Conservation (phyloP, 2,888 invertebrate genomes). For the Nipponacmea schrenckii region DNA sequence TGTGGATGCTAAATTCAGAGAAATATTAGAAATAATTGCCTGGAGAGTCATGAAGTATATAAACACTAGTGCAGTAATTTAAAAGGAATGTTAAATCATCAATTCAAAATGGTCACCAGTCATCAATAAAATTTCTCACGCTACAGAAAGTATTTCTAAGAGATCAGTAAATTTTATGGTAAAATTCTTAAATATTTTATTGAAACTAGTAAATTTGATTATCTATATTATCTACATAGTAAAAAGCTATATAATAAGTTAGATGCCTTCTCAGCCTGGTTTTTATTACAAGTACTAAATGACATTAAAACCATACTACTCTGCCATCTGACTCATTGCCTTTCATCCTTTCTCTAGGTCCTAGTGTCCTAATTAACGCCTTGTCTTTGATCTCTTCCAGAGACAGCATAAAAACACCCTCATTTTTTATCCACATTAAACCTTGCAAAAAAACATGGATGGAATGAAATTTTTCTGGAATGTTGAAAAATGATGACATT, state of each 20-base stretch:
- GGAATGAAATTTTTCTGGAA: no score
- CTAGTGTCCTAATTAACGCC: constrained; percentile 7
- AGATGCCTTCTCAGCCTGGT: constrained; percentile 4
- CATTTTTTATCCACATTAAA: not conserved
- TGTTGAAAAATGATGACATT: no score
- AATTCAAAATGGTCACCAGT: no score
- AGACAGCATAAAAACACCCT: constrained; percentile 2
- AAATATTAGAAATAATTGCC: no score
- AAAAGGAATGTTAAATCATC: no score
- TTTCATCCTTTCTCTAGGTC: constrained; percentile 2
- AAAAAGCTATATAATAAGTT: not conserved
- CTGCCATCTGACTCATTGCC: constrained; percentile 9
- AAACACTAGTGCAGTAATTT: no score
- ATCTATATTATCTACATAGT: constrained; percentile 4
- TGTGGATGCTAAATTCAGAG: no score
- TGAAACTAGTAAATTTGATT: constrained; percentile 2
- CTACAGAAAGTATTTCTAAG: no score
- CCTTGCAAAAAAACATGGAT: not conserved
- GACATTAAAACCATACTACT: constrained; percentile 7
- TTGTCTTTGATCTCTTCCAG: not conserved
- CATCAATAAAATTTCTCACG: no score
- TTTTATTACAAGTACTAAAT: constrained; percentile 6
- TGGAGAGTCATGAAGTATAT: no score
- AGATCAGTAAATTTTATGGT: no score
- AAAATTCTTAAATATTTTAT: not conserved